Evolutionary conservation across 2,797 vertebrate genomes (phyloP), one percentile per base, ranked within the genome.

Genomic region (Cyprinodon diabolis): DNA sequence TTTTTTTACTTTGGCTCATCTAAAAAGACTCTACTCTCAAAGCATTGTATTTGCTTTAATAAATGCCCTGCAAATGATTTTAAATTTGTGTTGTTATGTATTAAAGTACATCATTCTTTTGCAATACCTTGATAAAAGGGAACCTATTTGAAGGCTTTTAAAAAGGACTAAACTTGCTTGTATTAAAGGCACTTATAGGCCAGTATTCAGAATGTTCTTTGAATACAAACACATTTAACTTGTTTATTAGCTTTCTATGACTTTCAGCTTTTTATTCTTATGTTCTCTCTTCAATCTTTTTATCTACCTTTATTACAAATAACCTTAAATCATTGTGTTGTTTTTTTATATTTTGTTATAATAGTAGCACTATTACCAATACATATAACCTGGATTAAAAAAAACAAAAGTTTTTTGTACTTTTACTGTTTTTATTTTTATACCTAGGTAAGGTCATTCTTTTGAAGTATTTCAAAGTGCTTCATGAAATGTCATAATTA

Each of bases 381-480:
- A 21, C 40, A 40, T 43, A 43, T 63, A 21, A 21, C 60, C 60
- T 43, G 17, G 37, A 19, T 17, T 30, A 30, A 30, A 9, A 62
- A 40, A 11, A 62, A 21, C 4, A 1, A 10, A 62, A 19, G 35
- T 21, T 35, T 62, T 63, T 21, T 43, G n/a, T 21, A n/a, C 40
- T 63, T 63, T 9, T 10, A n/a, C 9, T 10, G 11, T n/a, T 9
- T 5, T 12, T 54, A 8, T 63, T 25, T 19, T 4, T 13, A 37
- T 17, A 1, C 4, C 21, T 5, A n/a, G 10, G 19, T 43, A 45
- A 8, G 21, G 52, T 21, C 6, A n/a, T 45, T 43, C 40, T 45
- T 63, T 63, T 45, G 71, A 75, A 73, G 75, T 71, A 80, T 40
- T 79, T 74, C 58, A 86, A 84, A 81, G 68, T 81, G 84, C 84